phyloP scores from a whole-genome alignment of 2,113 vertebrate species.

The Vombatus ursinus region DNA sequence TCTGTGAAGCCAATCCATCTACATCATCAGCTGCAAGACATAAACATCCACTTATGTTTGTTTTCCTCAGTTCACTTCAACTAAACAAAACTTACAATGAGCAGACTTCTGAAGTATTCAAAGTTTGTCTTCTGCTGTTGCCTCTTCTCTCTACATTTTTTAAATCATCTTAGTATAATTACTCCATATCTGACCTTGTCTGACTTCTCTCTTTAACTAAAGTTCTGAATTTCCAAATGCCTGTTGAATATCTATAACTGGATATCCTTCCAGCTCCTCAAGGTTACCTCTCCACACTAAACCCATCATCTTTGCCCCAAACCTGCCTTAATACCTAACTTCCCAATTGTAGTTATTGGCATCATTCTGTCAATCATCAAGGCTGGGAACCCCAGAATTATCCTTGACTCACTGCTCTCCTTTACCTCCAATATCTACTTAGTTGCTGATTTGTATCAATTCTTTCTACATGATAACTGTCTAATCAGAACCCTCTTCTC shows the following conservation, averaged over 20 bases:
- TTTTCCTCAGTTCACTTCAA: not conserved
- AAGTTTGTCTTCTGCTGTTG: constrained; percentile 4
- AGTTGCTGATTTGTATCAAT: not conserved
- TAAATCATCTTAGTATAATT: not conserved
- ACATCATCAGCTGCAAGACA: constrained; percentile 9
- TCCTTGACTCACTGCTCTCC: not conserved
- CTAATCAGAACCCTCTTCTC: not conserved
- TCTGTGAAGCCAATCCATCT: not conserved
- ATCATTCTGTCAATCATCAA: not conserved
- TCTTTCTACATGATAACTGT: not conserved
- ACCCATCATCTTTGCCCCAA: not conserved
- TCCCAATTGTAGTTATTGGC: not conserved
- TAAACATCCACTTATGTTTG: not conserved
- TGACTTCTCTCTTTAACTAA: not conserved
- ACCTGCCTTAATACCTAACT: not conserved
- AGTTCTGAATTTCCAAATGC: not conserved
- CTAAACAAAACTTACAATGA: not conserved
- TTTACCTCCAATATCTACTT: not conserved
- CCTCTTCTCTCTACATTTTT: not conserved
- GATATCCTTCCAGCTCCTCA: not conserved
- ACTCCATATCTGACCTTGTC: not conserved
- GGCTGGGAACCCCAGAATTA: not conserved
- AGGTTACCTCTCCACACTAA: not conserved
- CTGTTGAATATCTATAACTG: not conserved
- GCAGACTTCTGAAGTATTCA: constrained; percentile 7